Percentiles rank a stretch among this genome's conserved stretches.
Evolutionary conservation across 1,140 invertebrate genomes (phyloP).

Genomic region (Potamilus streckersoni): DNA sequence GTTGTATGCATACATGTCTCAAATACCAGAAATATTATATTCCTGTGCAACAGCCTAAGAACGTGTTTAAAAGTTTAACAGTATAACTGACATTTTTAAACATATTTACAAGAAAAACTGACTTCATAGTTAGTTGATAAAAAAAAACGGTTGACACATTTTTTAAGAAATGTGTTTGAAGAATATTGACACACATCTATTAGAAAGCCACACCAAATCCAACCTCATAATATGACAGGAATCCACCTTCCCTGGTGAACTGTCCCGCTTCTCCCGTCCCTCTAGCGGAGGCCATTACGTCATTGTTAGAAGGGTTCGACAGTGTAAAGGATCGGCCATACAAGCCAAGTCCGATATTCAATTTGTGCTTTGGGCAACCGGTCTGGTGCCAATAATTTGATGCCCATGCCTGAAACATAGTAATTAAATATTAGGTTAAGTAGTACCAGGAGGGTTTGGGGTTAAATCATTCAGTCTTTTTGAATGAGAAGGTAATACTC

Average conservation of each 20-base stretch:
- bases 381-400: conserved; percentile 48
- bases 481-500: no score
- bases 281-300: conserved; percentile 28
- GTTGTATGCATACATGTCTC: no score
- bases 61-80: neutral
- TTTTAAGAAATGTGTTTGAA: conserved; percentile 37
- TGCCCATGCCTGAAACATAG: conserved; percentile 43
- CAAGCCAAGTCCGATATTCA: conserved; percentile 92
- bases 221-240: conserved; percentile 52
- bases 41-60: neutral
- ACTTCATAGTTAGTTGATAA: neutral
- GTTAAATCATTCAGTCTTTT: no score
- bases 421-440: no score
- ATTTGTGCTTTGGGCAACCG: conserved; percentile 94
- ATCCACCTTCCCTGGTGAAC: conserved; percentile 72
- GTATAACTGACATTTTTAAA: neutral
- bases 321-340: conserved; percentile 51
- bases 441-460: no score
- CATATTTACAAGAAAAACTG: neutral
- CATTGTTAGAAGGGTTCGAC: conserved; percentile 14
- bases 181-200: no score
- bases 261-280: conserved; percentile 61
- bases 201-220: conserved; percentile 35
- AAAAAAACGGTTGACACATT: neutral
- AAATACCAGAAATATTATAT: neutral